Evolutionary conservation across 2,888 invertebrate genomes (phyloP), one percentile per base, ranked within the genome.

Genomic region (Thumatha senex): DNA sequence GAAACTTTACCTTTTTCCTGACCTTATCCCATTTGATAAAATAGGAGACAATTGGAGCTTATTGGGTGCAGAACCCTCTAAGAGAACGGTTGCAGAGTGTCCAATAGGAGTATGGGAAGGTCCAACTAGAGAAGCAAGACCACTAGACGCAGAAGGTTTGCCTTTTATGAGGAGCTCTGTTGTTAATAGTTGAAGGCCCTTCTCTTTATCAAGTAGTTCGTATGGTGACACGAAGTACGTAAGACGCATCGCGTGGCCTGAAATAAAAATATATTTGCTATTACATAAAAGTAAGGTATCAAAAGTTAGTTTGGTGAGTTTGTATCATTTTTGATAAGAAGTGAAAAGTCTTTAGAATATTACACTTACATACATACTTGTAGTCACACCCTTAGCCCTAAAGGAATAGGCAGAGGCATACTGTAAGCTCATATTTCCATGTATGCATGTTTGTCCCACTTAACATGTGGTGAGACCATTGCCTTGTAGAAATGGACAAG

Each of bases 201-300:
- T 95, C 55, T 96, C 95, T 68, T 94, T 93, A 78, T 97, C 96
- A 67, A 98, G 91, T 43, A 98, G 92, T 80, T 98, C 98, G 76
- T 98, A 98, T 0, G 98, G 98, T 0, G 97, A 96, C 4, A 98
- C 96, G 82, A 98, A 98, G 83, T 98, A 99, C 0, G 97, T 98
- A 29, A 99, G 89, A 72, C 96, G 96, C 96, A 98, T 96, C 0
- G 98, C 96, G 78, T 98, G 97, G 52, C 97, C 96, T 96, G 83
- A 33, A 73, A 73, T 40, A 14, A 34, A 35, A 31, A 12, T 39
- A n/a, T 30, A 24, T 24, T 24, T 24, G 18, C 5, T 24, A 31
- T 3, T 31, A 30, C 9, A 31, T 31, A 31, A 31, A 24, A 31
- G 31, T 31, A 31, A 31, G 31, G 9, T 2, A 4, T 5, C 18